Percentiles rank a stretch among this genome's conserved stretches.
Evolutionary conservation across 2,888 invertebrate genomes (phyloP).

Genomic region (Ceraclea dissimilis): DNA sequence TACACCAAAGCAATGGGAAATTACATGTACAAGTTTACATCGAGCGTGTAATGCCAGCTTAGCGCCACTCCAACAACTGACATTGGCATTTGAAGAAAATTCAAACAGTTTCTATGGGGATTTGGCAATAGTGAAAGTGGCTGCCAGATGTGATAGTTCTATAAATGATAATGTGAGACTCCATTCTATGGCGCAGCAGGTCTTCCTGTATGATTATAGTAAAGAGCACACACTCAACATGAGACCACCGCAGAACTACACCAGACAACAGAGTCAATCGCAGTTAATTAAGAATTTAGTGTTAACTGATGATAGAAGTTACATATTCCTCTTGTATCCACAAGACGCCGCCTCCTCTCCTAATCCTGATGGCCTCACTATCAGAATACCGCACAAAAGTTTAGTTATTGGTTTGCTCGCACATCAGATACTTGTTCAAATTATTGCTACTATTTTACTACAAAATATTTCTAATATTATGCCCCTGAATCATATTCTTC

Average conservation of each 20-base stretch:
- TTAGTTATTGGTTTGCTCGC: constrained; percentile 83
- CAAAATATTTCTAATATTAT: constrained; percentile 62
- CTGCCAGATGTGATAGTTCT: constrained; percentile 81
- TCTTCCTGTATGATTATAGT: constrained; percentile 55
- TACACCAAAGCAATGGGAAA: constrained; percentile 79
- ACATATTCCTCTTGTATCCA: constrained; percentile 80
- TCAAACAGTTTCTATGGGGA: constrained; percentile 95
- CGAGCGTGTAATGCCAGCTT: constrained; percentile 81
- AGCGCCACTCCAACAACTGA: constrained; percentile 79
- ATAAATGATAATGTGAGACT: constrained; percentile 77
- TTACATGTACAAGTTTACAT: constrained; percentile 73
- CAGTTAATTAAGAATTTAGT: constrained; percentile 35
- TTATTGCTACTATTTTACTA: constrained; percentile 78
- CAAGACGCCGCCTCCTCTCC: constrained; percentile 61
- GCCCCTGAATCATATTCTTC: constrained; percentile 55
- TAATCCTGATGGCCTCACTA: constrained; percentile 70
- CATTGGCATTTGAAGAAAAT: constrained; percentile 82
- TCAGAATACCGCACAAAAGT: constrained; percentile 80
- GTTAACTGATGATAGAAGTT: constrained; percentile 74
- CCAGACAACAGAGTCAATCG: constrained; percentile 17
- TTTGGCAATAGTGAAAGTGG: constrained; percentile 86
- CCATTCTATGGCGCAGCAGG: constrained; percentile 85
- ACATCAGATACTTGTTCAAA: constrained; percentile 87
- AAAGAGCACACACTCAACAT: constrained; percentile 29
- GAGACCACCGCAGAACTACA: constrained; percentile 15